Evolutionary conservation across 1,140 invertebrate genomes (phyloP), one percentile per base, ranked within the genome.

Genomic region (Aradophagus sp.): DNA sequence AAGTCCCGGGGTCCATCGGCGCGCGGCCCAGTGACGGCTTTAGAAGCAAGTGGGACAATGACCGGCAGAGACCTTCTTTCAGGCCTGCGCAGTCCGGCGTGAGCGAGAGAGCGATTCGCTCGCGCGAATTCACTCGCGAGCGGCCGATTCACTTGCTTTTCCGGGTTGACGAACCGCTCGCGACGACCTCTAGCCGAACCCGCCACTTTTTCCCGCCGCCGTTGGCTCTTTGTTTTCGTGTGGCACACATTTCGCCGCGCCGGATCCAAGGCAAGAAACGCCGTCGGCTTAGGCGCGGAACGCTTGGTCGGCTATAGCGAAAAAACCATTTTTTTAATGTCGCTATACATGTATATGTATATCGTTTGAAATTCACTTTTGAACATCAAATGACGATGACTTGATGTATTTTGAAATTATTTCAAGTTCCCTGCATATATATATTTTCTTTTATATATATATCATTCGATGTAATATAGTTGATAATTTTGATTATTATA

Each of bases 11-110:
- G 65, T 62, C 56, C 66, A 62, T 69, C 39, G n/a, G 50, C 44
- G 26, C 45, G 53, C 29, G 52, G 34, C 20, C 26, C 34, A 56
- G 50, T 53, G 56, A 62, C 52, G 35, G 36, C 68, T 58, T 42
- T 56, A 41, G 50, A 73, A 62, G 70, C 81, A 85, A 84, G 82
- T 85, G 70, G 84, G 80, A 84, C 84, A 84, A 85, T 79, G 84
- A 85, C 84, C 84, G 83, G 74, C 66, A 78, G 80, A 83, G 84
- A 85, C 84, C 84, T 85, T 84, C 82, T 85, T 85, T 85, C 81
- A 47, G 48, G 53, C 65, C 69, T 38, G 41, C n/a, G n/a, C 50
- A 14, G 45, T n/a, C 36, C 17, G n/a, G n/a, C 42, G 50, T 47
- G 55, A 71, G 50, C 53, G 52, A 71, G 41, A 61, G 70, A 73